phyloP scores from a whole-genome alignment of 1,140 invertebrate genomes.

The Drosophila aff. region DNA sequence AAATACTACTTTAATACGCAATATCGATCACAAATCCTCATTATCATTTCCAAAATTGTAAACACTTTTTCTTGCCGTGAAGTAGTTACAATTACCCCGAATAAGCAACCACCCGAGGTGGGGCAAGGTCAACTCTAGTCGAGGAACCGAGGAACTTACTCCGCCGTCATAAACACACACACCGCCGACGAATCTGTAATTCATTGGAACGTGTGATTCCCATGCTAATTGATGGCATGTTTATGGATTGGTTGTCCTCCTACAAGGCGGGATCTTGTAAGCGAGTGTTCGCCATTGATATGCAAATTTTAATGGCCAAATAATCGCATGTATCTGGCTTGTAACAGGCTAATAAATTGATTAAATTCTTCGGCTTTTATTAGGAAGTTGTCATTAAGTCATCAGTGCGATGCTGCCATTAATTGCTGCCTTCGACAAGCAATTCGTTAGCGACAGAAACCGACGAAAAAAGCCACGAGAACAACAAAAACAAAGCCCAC shows the following conservation, averaged over 20 bases:
- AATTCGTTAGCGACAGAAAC: slow-evolving; percentile 62
- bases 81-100: slow-evolving; percentile 11
- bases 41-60: too few relatives aligned
- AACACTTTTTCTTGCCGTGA: neutral
- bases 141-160: slow-evolving; percentile 4
- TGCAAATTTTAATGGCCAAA: slow-evolving; percentile 77
- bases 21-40: neutral
- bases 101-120: neutral
- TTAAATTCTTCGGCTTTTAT: slow-evolving; percentile 71
- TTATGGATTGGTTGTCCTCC: slow-evolving; percentile 50
- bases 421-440: slow-evolving; percentile 72
- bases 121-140: slow-evolving; percentile 16
- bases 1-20: neutral
- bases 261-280: slow-evolving; percentile 39
- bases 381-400: slow-evolving; percentile 82
- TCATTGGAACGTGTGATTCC: slow-evolving; percentile 41
- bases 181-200: slow-evolving; percentile 12
- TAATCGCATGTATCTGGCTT: slow-evolving; percentile 65
- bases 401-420: slow-evolving; percentile 66
- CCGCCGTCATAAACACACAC: neutral
- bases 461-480: slow-evolving; percentile 2
- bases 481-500: slow-evolving; percentile 43
- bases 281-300: slow-evolving; percentile 67
- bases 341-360: slow-evolving; percentile 74
- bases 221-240: slow-evolving; percentile 51